Conservation (phyloP, 1,140 invertebrate genomes). For the Formica exsecta region DNA sequence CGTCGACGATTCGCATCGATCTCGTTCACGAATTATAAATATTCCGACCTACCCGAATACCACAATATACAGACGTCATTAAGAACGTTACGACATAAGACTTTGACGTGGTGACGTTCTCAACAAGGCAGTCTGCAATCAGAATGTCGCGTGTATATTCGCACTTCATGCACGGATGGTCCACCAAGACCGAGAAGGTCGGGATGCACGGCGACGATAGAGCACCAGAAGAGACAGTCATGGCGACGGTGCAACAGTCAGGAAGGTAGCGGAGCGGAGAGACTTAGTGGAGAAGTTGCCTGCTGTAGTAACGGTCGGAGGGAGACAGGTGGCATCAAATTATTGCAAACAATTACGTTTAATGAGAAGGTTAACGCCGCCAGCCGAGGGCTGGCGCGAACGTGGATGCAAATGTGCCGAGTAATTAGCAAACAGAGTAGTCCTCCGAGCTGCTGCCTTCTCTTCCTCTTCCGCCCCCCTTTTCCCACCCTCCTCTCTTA, state of each 20-base stretch:
- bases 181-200: conserved; percentile 10
- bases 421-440: conserved; percentile 82
- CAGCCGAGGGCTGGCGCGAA: conserved; percentile 71
- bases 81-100: conserved; percentile 32
- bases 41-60: not conserved
- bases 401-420: conserved; percentile 82
- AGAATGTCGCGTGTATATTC: conserved; percentile 59
- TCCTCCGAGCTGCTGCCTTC: conserved; percentile 57
- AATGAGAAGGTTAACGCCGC: conserved; percentile 83
- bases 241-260: conserved; percentile 67
- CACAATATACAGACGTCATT: not conserved
- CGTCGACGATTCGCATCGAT: not conserved
- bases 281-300: conserved; percentile 67
- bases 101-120: conserved; percentile 13
- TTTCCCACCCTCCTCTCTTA: not conserved
- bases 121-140: conserved; percentile 24
- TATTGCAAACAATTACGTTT: conserved; percentile 85
- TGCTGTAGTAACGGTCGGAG: conserved; percentile 65
- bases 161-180: conserved; percentile 1
- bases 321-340: conserved; percentile 81
- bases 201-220: conserved; percentile 20
- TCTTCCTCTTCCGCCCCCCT: not conserved
- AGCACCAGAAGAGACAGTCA: conserved; percentile 61
- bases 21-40: not conserved
- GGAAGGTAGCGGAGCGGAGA: conserved; percentile 55